A percentile compares a stretch with the other conserved stretches of the same genome.
These are phyloP conservation scores for Ormyrus thymus DNA, from an alignment of 2,888 invertebrate species.

Conservation along the genomic window DNA sequence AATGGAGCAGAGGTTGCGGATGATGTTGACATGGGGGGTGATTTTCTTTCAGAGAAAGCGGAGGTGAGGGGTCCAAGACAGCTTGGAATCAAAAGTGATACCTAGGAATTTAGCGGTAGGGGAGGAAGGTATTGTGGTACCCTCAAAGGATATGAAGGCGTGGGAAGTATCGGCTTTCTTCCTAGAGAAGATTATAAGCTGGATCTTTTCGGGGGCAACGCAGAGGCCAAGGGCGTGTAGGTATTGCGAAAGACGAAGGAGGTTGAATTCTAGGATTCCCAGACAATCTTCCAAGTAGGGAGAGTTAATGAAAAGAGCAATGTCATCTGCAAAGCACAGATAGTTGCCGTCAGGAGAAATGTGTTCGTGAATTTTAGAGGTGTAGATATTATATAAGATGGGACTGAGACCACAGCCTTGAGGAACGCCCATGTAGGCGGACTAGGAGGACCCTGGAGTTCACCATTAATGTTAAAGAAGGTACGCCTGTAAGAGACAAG, in stretches of 20 bases:
- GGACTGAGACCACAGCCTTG: background rate
- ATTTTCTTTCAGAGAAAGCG: background rate
- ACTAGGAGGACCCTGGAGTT: background rate
- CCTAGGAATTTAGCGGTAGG: background rate
- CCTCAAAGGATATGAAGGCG: background rate
- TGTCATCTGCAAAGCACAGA: constrained; percentile 11
- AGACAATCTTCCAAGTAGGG: background rate
- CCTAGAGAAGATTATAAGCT: background rate
- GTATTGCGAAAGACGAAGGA: background rate
- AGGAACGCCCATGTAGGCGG: background rate
- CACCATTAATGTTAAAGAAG: background rate
- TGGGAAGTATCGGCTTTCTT: background rate
- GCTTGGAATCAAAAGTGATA: background rate
- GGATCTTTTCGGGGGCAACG: no score
- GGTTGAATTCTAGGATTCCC: background rate
- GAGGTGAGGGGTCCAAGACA: background rate
- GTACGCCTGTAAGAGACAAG: background rate
- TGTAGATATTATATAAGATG: background rate
- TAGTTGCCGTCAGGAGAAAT: background rate
- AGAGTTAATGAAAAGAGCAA: background rate
- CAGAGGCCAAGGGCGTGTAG: background rate
- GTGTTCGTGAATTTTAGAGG: background rate
- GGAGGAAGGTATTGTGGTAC: background rate
- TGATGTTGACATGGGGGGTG: background rate
- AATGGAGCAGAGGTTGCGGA: background rate